Evolutionary conservation across 2,888 invertebrate genomes (phyloP), one percentile per base, ranked within the genome.

Genomic region (Epistrophe grossulariae): DNA sequence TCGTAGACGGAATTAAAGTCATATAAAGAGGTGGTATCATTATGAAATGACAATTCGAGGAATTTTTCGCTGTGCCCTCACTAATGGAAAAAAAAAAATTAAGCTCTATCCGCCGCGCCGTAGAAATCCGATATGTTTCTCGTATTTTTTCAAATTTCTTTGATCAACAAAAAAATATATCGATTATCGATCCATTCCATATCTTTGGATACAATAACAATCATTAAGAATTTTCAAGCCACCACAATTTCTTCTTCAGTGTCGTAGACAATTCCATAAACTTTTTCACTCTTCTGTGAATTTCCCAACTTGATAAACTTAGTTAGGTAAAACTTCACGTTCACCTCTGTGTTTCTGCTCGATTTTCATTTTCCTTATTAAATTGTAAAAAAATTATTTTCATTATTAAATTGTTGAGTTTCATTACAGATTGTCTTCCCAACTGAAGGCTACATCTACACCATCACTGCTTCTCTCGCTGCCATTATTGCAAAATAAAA

Each of bases 371-470:
- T 48, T 50, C 9, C 38, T 60, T 72, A 81, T 50, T 79, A 57
- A 70, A 71, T 82, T 82, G 76, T 60, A 72, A 43, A 87, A 87
- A 24, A n/a, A n/a, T 70, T 70, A 70, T 70, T 83, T 74, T 62
- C 9, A 82, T 79, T 76, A 87, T 87, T 87, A 74, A 87, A 87
- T 87, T 82, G 74, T 72, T 64, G 60, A 55, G 82, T 79, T 81
- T 78, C 52, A 79, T 60, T 79, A 77, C 66, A 77, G 70, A 55
- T 52, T 68, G 19, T 55, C 52, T 52, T 40, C 19, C 24, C 24
- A 28, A 3, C 28, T 55, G 15, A 31, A 55, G 28, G 28, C 28
- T 55, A 55, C 28, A 15, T 15, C 31, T 31, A 35, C 35, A 31
- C 4, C 31, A 24, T 24, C 24, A 24, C 19, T 24, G 28, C 8